Evolutionary conservation across 2,113 vertebrate genomes (phyloP).

Genomic region (Dicentrarchus labrax): DNA sequence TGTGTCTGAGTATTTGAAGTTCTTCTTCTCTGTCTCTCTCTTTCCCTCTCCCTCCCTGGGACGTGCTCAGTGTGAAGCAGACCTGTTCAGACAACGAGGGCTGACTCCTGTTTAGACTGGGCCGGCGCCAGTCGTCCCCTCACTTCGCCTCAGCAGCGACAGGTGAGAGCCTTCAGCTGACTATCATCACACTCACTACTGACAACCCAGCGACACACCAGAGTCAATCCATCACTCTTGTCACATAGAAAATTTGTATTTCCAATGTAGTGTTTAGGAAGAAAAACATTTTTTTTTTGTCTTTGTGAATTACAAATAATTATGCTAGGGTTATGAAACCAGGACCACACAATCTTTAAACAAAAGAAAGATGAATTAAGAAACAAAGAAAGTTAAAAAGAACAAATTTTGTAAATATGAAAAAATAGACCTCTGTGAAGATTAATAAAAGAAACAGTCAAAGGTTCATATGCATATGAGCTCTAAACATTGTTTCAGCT

Average conservation of each 20-base stretch:
- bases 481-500: not conserved
- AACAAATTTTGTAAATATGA: not conserved
- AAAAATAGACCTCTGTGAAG: not conserved
- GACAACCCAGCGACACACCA: constrained; percentile 62
- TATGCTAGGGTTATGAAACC: not conserved
- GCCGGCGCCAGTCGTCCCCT: constrained; percentile 79
- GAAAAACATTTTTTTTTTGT: not conserved
- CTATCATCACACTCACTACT: constrained; percentile 76
- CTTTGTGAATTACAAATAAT: constrained; percentile 4
- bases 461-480: not conserved
- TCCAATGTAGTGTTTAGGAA: constrained; percentile 39
- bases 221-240: constrained; percentile 75
- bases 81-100: constrained; percentile 77
- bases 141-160: constrained; percentile 70
- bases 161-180: constrained; percentile 81
- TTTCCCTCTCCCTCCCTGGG: constrained; percentile 19
- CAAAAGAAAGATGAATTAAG: not conserved
- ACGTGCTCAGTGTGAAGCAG: constrained; percentile 62
- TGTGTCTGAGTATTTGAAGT: constrained; percentile 22
- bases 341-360: not conserved
- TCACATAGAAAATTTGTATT: constrained; percentile 38
- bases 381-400: not conserved
- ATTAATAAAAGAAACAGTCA: not conserved
- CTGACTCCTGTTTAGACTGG: constrained; percentile 83
- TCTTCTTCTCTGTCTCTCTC: constrained; percentile 29